Evolutionary conservation across 1,140 invertebrate species (phyloP), one percentile per base, ranked within the genome.

Genomic region (Vanessa tameamea): DNA sequence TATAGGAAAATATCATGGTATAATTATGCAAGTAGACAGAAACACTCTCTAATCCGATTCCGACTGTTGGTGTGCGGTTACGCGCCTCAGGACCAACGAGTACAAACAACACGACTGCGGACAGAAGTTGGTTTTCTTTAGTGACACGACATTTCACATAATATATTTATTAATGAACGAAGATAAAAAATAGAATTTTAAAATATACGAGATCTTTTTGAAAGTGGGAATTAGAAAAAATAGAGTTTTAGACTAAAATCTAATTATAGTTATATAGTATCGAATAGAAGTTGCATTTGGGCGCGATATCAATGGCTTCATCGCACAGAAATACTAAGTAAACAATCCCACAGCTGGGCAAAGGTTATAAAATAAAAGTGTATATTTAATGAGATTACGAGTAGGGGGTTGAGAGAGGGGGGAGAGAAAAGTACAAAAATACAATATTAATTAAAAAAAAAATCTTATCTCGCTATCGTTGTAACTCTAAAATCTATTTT

Each of bases 211-310:
- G 31, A 68, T 68, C 53, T 55, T 68, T 53, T 16, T 14, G 20
- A 31, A 59, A 65, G 47, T 65, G 43, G 64, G 16, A 61, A 14
- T 70, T 70, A 63, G 57, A 55, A 70, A 71, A 71, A 71, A 71
- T 71, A 71, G 47, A 71, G 47, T 50, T 53, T 71, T 59, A 51
- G 23, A 26, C 16, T 50, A 50, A 43, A 37, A 53, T 43, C 26
- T 51, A 31, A 23, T 65, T 20, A 50, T 26, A 68, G 8, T 8
- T 57, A 69, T 16, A 51, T 70, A 23, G 59, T 51, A 16, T 65
- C 20, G 20, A 59, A n/a, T 26, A 57, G 12, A 23, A 20, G 11
- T 11, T 13, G 9, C 16, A 57, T 69, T 69, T 69, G 53, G 57
- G 47, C 69, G 15, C 64, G 20, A 37, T 12, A n/a, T 50, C 11